Base-by-base conservation (phyloP, 2,113 vertebrate species). In the Nyctereutes procyonoides region DNA sequence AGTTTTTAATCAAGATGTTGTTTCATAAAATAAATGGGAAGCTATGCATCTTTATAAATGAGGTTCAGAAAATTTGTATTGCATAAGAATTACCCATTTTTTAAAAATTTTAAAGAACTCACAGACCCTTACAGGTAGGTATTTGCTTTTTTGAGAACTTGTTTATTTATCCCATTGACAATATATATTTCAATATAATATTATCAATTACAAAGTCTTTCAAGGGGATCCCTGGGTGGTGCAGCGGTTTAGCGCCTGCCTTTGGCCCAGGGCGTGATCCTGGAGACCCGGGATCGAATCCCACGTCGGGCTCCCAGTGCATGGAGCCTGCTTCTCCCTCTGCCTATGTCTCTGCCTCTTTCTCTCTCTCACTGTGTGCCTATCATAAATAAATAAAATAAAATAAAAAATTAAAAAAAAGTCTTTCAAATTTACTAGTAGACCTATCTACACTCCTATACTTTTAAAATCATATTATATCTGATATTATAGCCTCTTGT, bases 401-500 rank as follows among this genome's bases (percentile, higher is more conserved):
- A n/a, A n/a, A n/a, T n/a, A n/a, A n/a, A n/a, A n/a, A n/a, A n/a
- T n/a, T n/a, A n/a, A n/a, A n/a, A n/a, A n/a, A 82, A 69, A 77
- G 15, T 76, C 26, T 85, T 91, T 83, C 48, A 88, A 79, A 94
- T 65, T 55, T 92, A 94, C 85, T 92, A 92, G 55, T 69, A 92
- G 35, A 73, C 4, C 43, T 63, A 77, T 48, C 15, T 58, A 81
- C 19, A 74, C 0, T 79, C 51, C 24, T 32, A 3, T 0, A 60
- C 24, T 89, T 77, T 90, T n/a, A 79, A 92, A 81, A 89, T 60
- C 19, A 84, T 60, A 35, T 71, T 55, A 8, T 65, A 82, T 73
- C n/a, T 77, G 74, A 35, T 73, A 38, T 22, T 43, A 65, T 30
- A 91, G 38, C 16, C 20, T 26, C 48, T 84, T 71, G 24, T 58